Evolutionary conservation across 2,888 invertebrate genomes (phyloP), one percentile per base, ranked within the genome.

Genomic region (Tipula unca): DNA sequence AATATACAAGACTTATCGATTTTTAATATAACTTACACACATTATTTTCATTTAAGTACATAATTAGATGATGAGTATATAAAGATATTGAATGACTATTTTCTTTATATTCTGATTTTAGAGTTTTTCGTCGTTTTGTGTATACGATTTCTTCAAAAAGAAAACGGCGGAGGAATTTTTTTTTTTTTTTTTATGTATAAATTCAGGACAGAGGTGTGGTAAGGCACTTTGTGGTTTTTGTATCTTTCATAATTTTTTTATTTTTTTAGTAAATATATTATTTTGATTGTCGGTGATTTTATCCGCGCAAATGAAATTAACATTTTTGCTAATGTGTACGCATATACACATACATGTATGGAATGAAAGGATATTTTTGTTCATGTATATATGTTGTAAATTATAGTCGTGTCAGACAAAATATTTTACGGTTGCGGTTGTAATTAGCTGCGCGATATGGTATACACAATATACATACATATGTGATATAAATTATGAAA

Each of bases 1-100:
- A 6, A 32, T 69, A 10, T 69, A 69, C 69, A 69, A 25, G 25
- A 69, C 69, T 69, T 69, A 69, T 69, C 69, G 69, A 69, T 69
- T 69, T 69, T 69, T 69, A 69, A 69, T 69, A 69, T 69, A 69
- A 69, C 69, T 25, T 69, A 69, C 10, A 69, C 69, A 69, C 69
- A 69, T 69, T 69, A 69, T 69, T 69, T 25, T 69, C 8, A 25
- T 69, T 69, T 69, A 69, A 69, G 69, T 69, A 69, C 69, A 69
- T 69, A 69, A 69, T 69, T 69, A 69, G 69, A 69, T 69, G 69
- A 69, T 69, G 69, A 69, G 69, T 69, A 25, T 69, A 69, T 69
- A 69, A 69, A 69, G 69, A 69, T n/a, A 54, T 54, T 17, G 48
- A 54, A 69, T 69, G 69, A 69, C 69, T 69, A 25, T 69, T 69